Conservation (phyloP, 2,888 invertebrate species). For the Cryptus armator region DNA sequence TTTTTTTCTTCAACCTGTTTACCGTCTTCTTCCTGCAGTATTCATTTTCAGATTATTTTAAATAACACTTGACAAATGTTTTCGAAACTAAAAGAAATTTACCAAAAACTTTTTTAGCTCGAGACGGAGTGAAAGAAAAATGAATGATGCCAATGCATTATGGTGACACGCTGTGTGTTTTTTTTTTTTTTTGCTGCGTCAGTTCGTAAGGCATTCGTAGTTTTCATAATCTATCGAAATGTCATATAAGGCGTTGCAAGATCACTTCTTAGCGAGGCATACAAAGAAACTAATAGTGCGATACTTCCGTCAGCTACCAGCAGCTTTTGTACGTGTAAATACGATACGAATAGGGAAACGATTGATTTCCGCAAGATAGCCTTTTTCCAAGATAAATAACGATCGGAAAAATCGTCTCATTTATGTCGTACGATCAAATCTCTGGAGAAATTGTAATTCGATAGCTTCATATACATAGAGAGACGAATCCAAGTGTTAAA, state of each 20-base stretch:
- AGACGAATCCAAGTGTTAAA: slow-evolving; percentile 27
- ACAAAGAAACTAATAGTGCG: no score
- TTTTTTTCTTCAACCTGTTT: neutral
- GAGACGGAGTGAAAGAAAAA: no score
- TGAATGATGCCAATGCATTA: no score
- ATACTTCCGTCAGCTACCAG: no score
- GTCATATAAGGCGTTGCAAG: no score
- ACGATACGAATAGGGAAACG: neutral
- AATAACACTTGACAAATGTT: neutral
- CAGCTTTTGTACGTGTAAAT: neutral
- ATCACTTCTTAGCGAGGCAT: no score
- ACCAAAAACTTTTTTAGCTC: no score
- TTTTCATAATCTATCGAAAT: no score
- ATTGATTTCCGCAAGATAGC: neutral
- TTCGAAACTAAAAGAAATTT: no score
- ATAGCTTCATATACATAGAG: slow-evolving; percentile 6
- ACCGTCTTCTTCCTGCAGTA: neutral
- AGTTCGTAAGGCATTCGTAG: no score
- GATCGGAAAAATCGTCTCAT: neutral
- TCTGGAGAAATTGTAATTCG: slow-evolving; percentile 14
- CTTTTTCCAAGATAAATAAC: slow-evolving; percentile 16
- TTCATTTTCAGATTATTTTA: slow-evolving; percentile 5
- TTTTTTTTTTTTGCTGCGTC: no score
- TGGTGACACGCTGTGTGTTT: no score
- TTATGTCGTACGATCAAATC: slow-evolving; percentile 17